phyloP scores from a whole-genome alignment of 2,888 invertebrate species.

The Folsomia manolachei region DNA sequence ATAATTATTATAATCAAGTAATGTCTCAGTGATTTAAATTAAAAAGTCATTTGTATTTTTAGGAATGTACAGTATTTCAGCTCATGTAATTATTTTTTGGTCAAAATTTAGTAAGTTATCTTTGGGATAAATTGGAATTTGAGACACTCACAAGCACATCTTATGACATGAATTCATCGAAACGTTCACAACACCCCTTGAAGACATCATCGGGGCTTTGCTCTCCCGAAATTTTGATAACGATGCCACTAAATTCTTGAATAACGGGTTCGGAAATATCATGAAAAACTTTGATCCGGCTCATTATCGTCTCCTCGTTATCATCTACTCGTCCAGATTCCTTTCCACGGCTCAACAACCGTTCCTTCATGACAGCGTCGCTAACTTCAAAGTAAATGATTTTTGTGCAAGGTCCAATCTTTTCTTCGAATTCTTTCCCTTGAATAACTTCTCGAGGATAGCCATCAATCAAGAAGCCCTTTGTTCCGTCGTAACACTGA shows the following conservation, averaged over 20 bases:
- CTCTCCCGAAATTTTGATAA: constrained; percentile 76
- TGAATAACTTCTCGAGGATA: constrained; percentile 87
- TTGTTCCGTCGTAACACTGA: constrained; percentile 60
- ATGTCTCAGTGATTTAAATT: no score
- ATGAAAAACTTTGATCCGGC: constrained; percentile 84
- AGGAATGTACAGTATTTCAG: not conserved
- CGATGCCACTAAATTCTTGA: constrained; percentile 73
- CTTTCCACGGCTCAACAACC: constrained; percentile 72
- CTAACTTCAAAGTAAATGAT: constrained; percentile 82
- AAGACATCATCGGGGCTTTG: constrained; percentile 73
- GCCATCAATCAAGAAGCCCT: constrained; percentile 87
- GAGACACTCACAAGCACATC: no score
- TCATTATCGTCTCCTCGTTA: constrained; percentile 87
- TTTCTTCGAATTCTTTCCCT: constrained; percentile 75
- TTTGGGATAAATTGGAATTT: no score
- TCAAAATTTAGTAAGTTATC: no score
- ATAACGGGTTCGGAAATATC: constrained; percentile 83
- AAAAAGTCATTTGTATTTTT: not conserved
- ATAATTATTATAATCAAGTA: no score
- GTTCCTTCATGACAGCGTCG: constrained; percentile 69
- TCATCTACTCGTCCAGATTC: constrained; percentile 86
- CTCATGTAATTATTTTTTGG: not conserved
- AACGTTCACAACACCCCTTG: constrained; percentile 55
- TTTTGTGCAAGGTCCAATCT: constrained; percentile 65
- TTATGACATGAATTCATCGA: no score